Evolutionary conservation across 2,113 vertebrate species (phyloP), one percentile per base, ranked within the genome.

Genomic region (Melierax canorus): DNA sequence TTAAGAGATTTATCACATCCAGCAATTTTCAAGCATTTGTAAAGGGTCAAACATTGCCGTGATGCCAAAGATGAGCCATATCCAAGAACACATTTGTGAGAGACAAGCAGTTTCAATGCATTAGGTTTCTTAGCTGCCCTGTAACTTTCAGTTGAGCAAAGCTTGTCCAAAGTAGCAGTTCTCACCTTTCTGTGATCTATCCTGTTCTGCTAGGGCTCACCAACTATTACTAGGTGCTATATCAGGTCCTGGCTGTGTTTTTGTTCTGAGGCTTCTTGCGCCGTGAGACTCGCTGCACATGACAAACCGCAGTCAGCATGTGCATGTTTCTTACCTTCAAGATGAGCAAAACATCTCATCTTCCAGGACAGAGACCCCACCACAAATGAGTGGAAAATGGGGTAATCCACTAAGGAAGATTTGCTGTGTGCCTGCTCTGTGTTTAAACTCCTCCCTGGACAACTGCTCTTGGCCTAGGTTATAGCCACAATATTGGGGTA

Each of bases 41-140:
- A 72, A 75, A 63, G 16, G 26, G 18, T 56, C 36, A 72, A 56
- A 79, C 0, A 0, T 48, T 41, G 58, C 4, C 2, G 20, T 46
- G 53, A 62, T 76, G 58, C 12, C 23, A 56, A 45, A 21, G 29
- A 51, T 46, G 36, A 68, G 34, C 1, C 4, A 56, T 55, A 69
- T 15, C 13, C 16, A 69, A 66, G 53, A 73, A 55, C 0, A 0
- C 2, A 2, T 71, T 83, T 72, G 20, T 63, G 34, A 72, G 51
- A 24, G 16, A 46, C 22, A 63, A 38, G 19, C 39, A 71, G 22
- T 38, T 95, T 13, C 48, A 73, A 4, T 38, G 18, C 48, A 39
- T 88, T 82, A 43, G 27, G 12, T 69, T 88, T 73, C 26, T 82
- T 81, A 19, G 12, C 27, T 78, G 39, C 10, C 27, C 50, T 46